phyloP scores from a whole-genome alignment of 1,140 invertebrate species.

The Argopecten irradians region DNA sequence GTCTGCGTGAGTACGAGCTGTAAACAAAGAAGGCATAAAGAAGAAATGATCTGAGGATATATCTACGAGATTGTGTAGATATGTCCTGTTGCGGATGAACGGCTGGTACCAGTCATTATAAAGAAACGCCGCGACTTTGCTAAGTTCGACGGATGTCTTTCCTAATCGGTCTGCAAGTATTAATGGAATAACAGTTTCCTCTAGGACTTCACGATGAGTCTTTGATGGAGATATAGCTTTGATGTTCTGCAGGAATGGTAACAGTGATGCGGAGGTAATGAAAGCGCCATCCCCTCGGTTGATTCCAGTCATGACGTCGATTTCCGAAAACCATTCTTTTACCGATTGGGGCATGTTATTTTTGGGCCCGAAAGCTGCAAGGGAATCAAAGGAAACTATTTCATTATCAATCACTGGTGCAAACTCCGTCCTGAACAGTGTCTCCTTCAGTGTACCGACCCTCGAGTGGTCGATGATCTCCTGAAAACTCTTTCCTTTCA shows the following conservation, averaged over 20 bases:
- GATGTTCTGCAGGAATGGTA: slow-evolving; percentile 27
- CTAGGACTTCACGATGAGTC: not conserved
- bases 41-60: slow-evolving; percentile 46
- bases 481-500: slow-evolving; percentile 28
- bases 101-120: slow-evolving; percentile 39
- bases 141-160: not conserved
- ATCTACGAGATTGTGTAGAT: slow-evolving; percentile 37
- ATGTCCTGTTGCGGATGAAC: not conserved
- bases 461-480: slow-evolving; percentile 37
- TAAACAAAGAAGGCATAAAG: slow-evolving; percentile 33
- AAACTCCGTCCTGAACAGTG: slow-evolving; percentile 36
- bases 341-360: slow-evolving; percentile 12
- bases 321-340: slow-evolving; percentile 30
- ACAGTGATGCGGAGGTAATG: slow-evolving; percentile 29
- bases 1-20: slow-evolving; percentile 32
- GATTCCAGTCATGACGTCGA: slow-evolving; percentile 44
- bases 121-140: slow-evolving; percentile 31
- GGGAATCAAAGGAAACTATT: slow-evolving; percentile 34
- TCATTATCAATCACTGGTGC: slow-evolving; percentile 40
- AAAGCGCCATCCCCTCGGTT: slow-evolving; percentile 42
- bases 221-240: not conserved
- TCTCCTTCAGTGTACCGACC: slow-evolving; percentile 38
- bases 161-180: slow-evolving; percentile 37
- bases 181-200: slow-evolving; percentile 19
- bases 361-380: not conserved